phyloP scores from a whole-genome alignment of 2,797 vertebrate species.

The Oophaga sylvatica region DNA sequence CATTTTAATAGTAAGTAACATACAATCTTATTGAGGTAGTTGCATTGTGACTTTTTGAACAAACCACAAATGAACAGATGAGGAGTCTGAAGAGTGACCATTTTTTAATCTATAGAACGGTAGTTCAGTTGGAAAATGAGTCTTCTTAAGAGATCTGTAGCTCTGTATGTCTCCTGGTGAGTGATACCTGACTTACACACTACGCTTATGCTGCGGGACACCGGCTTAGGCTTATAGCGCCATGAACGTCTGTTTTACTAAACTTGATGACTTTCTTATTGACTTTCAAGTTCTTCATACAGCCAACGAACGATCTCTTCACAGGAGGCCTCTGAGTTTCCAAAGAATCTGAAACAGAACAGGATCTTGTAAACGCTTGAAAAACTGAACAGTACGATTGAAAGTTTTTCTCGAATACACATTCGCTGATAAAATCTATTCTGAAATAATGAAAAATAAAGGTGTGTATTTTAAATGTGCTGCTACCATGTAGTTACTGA shows the following conservation, averaged over 20 bases:
- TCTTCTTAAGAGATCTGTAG: slow-evolving; percentile 25
- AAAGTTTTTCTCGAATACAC: background rate
- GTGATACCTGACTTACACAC: slow-evolving; percentile 2
- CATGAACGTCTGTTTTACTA: slow-evolving; percentile 77
- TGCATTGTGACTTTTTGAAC: slow-evolving; percentile 30
- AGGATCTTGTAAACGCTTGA: slow-evolving; percentile 10
- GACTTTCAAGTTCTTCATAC: slow-evolving; percentile 82
- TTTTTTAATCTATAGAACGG: slow-evolving; percentile 13
- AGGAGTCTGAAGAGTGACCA: background rate
- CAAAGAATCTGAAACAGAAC: slow-evolving; percentile 71
- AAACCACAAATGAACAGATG: slow-evolving; percentile 26
- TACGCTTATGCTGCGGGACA: slow-evolving; percentile 79
- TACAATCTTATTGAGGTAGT: slow-evolving; percentile 47
- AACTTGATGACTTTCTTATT: slow-evolving; percentile 76
- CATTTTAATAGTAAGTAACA: slow-evolving; percentile 30
- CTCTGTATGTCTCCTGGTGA: slow-evolving; percentile 14
- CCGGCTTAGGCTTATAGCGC: slow-evolving; percentile 83
- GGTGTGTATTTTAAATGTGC: background rate
- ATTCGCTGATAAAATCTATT: background rate
- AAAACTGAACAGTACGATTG: background rate
- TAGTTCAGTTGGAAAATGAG: background rate
- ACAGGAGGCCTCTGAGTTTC: slow-evolving; percentile 72
- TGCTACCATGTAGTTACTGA: background rate
- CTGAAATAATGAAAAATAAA: background rate
- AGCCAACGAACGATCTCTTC: slow-evolving; percentile 81